Evolutionary conservation across 2,113 vertebrate genomes (phyloP).

Genomic region (Motacilla tschutschensis): DNA sequence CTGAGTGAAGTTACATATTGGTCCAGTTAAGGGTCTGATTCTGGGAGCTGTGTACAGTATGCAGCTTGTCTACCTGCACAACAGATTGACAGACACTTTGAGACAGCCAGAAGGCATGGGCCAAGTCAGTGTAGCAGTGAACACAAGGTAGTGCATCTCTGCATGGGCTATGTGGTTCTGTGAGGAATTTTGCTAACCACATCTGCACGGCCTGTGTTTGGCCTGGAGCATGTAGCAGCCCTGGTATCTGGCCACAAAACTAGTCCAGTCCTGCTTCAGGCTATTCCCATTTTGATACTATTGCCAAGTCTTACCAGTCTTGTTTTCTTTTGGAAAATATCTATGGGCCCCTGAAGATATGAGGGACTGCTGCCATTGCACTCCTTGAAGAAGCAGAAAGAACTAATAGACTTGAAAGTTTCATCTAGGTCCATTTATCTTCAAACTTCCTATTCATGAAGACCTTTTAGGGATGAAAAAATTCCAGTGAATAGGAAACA

Average conservation of each 20-base stretch:
- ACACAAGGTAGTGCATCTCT: neutral
- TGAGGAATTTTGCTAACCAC: neutral
- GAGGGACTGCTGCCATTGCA: neutral
- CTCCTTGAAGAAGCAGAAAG: neutral
- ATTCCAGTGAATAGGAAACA: neutral
- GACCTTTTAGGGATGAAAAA: neutral
- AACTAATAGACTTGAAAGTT: neutral
- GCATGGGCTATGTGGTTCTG: neutral
- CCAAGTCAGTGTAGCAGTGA: neutral
- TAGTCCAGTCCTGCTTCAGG: neutral
- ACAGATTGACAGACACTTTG: neutral
- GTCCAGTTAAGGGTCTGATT: neutral
- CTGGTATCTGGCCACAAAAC: neutral
- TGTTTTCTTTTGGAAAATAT: neutral
- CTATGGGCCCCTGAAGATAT: neutral
- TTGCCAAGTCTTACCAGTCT: neutral
- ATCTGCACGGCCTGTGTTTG: neutral
- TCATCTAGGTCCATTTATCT: neutral
- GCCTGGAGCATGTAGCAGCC: neutral
- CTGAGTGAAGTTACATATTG: fast-evolving
- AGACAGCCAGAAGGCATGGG: neutral
- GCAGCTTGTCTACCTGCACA: neutral
- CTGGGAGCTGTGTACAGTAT: neutral
- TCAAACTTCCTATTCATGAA: neutral
- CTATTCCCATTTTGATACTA: neutral